Evolutionary conservation across 2,113 vertebrate genomes (phyloP), one percentile per base, ranked within the genome.

Genomic region (Halichoeres trimaculatus): DNA sequence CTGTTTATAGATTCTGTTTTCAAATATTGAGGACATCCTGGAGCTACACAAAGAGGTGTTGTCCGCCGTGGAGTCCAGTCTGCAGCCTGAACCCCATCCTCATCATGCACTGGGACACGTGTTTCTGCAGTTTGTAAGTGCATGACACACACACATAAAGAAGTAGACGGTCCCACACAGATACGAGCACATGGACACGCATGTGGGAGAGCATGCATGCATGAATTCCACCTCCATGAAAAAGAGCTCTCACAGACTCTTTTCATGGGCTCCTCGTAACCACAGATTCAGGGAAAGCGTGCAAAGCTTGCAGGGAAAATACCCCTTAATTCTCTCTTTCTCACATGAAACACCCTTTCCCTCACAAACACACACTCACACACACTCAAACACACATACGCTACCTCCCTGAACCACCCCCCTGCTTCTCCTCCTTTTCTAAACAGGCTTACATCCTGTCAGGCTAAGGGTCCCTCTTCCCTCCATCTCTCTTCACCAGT

Each of bases 11-110:
- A 92, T 98, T 88, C 94, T 99, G 81, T 99, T 99, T 95, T 99
- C 97, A 43, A 99, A 99, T 88, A 97, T 99, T 0, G 98, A 99
- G 91, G 96, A 96, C 77, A 98, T 99, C 92, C 94, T 99, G 90
- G 95, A 96, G 48, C 94, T 99, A 74, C 98, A 99, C 88, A 95
- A 93, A 85, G 94, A 97, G 80, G 95, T 99, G 85, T 76, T 99
- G 93, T 94, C 93, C 22, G 93, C 93, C 19, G 84, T 99, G 93
- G 97, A 99, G 85, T 85, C 87, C 84, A 93, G 93, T 80, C 94
- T 99, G 83, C 96, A 96, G 81, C 98, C 98, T 0, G 97, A 98
- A 83, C 98, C 98, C 36, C 96, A 98, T 54, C 95, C 96, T 26
- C 95, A 98, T 58, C 97, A 99, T 14, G 94, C 96, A 77, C 95